These are phyloP conservation scores for Agelastica alni DNA, from an alignment of 2,888 invertebrate genomes.

Conservation along the genomic window DNA sequence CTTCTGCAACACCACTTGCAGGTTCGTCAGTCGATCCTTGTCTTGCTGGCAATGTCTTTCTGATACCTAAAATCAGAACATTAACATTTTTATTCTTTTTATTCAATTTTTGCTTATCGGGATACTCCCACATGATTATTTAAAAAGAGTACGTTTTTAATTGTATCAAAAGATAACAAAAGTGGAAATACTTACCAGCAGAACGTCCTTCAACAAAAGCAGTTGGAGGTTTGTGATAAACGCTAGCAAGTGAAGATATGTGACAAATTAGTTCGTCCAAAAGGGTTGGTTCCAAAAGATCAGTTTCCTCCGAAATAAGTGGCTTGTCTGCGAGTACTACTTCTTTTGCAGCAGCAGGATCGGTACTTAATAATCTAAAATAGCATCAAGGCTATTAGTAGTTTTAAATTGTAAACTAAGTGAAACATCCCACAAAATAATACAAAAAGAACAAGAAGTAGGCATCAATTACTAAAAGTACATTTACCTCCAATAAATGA, in stretches of 20 bases:
- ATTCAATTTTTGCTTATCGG: no score
- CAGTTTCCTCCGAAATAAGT: constrained; percentile 98
- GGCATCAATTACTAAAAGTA: no score
- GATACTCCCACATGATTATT: no score
- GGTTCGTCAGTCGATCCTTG: constrained; percentile 55
- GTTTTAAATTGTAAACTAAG: no score
- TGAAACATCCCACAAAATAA: no score
- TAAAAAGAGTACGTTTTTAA: no score
- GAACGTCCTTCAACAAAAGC: constrained; percentile 93
- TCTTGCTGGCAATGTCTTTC: constrained; percentile 78
- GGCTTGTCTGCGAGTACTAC: constrained; percentile 99
- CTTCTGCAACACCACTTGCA: constrained; percentile 49
- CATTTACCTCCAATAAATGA: constrained; percentile 99
- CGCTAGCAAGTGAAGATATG: constrained; percentile 94
- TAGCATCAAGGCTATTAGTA: no score
- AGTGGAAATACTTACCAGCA: constrained; percentile 46
- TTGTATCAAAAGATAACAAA: no score
- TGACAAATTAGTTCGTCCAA: constrained; percentile 98
- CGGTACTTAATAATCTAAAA: constrained; percentile 82
- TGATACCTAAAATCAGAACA: constrained; percentile 63
- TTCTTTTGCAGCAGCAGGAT: constrained; percentile 98
- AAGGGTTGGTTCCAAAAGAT: constrained; percentile 94
- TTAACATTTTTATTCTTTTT: no score
- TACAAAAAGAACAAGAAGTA: no score
- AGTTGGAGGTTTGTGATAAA: constrained; percentile 98